These are phyloP conservation scores for Zaprionus tsacasi DNA, from an alignment of 1,140 invertebrate genomes.

Conservation along the genomic window DNA sequence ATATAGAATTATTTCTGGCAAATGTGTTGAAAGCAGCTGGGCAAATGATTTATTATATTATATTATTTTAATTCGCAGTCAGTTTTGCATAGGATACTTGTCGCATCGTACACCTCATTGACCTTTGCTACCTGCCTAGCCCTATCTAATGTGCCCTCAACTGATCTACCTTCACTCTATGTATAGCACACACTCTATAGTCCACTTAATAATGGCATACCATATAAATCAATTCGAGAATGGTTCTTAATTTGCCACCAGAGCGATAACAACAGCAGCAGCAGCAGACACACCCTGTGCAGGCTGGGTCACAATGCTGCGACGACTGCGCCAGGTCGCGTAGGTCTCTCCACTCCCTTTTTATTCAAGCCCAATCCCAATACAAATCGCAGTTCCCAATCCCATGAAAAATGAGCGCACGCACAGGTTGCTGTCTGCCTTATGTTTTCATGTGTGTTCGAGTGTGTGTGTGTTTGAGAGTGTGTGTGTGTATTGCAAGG, in stretches of 20 bases:
- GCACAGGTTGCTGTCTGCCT: conserved; percentile 50
- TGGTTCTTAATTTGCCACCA: conserved; percentile 63
- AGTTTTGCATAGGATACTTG: not conserved
- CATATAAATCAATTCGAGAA: conserved; percentile 70
- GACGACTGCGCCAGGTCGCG: conserved; percentile 31
- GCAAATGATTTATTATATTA: not conserved
- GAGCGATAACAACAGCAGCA: conserved; percentile 16
- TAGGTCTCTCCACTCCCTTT: conserved; percentile 31
- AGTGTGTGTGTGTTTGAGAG: not conserved
- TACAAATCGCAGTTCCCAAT: conserved; percentile 26
- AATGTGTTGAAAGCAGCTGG: conserved; percentile 4
- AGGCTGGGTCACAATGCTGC: conserved; percentile 44
- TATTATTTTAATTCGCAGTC: not conserved
- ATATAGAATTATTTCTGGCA: not conserved
- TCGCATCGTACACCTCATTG: conserved; percentile 5
- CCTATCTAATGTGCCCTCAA: not conserved
- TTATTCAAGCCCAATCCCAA: conserved; percentile 2
- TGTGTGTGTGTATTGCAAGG: conserved; percentile 30
- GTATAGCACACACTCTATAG: conserved; percentile 52
- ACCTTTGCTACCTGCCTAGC: conserved; percentile 36
- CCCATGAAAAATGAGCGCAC: conserved; percentile 40
- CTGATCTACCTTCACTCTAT: conserved; percentile 41
- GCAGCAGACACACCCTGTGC: conserved; percentile 35
- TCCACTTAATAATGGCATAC: conserved; percentile 49
- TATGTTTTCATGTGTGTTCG: not conserved